Evolutionary conservation across 2,888 invertebrate species (phyloP), one percentile per base, ranked within the genome.

Genomic region (Thera obeliscata): DNA sequence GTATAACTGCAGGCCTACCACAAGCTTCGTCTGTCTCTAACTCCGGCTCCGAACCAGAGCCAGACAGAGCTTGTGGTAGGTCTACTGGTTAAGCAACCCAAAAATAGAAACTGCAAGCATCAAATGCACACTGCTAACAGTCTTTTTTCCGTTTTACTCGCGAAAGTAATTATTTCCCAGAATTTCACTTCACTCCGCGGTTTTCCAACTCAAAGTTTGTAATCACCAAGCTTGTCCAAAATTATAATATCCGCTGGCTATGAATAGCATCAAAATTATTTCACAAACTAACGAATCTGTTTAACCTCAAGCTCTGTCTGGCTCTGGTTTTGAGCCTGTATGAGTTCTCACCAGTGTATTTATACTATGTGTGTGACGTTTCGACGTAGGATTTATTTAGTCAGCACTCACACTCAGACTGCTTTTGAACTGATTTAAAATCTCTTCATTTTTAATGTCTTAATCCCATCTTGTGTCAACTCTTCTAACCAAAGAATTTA

Each of bases 401-500:
- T 22, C 22, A 22, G 22, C 22, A 22, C 22, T 22, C 22, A 22
- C 22, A 22, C 22, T 22, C 22, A 36, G 54, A 58, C 52, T 36
- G 12, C 55, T 58, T 22, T 33, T 52, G 9, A 52, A 33, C 33
- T 52, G 2, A 50, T 22, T 55, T 22, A 35, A 64, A 57, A 58
- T 46, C 43, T 33, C 57, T 43, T 35, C 33, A 64, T 41, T 8
- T 52, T 59, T 55, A 59, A 58, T 58, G 64, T 61, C 49, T 43
- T 67, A 67, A 71, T 72, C 63, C 66, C 41, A 69, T 67, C 65
- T 62, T 59, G 49, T 56, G 65, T 66, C 63, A 50, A 38, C 57
- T 68, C 57, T 67, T 66, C 67, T 58, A 66, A 65, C 57, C 48
- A 57, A 61, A 56, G 60, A 66, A 63, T 61, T 67, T 64, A 67